Conservation (phyloP, 2,797 vertebrate species). For the Myiothlypis coronata region DNA sequence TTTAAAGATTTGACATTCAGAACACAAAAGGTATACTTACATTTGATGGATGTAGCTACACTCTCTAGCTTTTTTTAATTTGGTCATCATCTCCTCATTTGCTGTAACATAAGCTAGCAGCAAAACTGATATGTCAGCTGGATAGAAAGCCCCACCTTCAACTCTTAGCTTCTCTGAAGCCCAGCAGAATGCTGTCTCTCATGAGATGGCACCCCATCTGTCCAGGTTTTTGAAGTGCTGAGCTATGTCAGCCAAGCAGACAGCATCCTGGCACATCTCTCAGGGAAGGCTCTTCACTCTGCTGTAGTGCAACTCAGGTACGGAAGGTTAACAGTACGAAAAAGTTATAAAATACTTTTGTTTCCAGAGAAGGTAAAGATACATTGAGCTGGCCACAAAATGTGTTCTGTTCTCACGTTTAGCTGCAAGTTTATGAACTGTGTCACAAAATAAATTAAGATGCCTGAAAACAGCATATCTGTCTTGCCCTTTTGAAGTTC, state of each 20-base stretch:
- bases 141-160: neutral
- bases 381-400: neutral
- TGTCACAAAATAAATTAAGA: constrained; percentile 4
- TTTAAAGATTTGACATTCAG: neutral
- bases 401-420: neutral
- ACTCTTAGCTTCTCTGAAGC: constrained; percentile 1
- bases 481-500: neutral
- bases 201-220: neutral
- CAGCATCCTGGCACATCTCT: neutral
- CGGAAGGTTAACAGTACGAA: neutral
- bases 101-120: neutral
- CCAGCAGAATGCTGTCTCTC: neutral
- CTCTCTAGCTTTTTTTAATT: neutral
- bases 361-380: neutral
- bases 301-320: neutral
- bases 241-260: neutral
- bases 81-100: neutral
- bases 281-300: neutral
- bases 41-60: neutral
- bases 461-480: neutral
- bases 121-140: neutral
- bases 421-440: neutral
- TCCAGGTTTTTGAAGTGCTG: constrained; percentile 22
- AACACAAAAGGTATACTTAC: neutral
- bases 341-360: neutral